Percentiles rank a stretch among this genome's conserved stretches.
These are phyloP conservation scores for Orchesella flavescens DNA, from an alignment of 2,888 invertebrate species.

Conservation along the genomic window DNA sequence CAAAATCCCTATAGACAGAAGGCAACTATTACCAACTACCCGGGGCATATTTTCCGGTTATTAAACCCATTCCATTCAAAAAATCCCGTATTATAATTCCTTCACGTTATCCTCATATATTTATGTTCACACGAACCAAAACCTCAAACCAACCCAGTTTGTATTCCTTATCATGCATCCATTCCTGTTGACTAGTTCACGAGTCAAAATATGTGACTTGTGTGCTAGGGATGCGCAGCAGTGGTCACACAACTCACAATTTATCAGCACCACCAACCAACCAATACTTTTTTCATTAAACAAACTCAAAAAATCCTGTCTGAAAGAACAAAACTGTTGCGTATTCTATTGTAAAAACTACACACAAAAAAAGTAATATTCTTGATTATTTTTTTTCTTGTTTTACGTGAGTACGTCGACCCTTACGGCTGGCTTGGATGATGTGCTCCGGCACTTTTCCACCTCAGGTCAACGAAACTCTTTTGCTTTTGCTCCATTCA, in stretches of 20 bases:
- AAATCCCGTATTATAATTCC: slow-evolving; percentile 25
- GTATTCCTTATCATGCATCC: not conserved
- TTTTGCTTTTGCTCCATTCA: slow-evolving; percentile 48
- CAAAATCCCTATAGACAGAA: not conserved
- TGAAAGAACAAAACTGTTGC: slow-evolving; percentile 5
- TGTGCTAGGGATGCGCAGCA: not conserved
- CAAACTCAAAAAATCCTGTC: slow-evolving; percentile 39
- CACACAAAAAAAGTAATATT: slow-evolving; percentile 7
- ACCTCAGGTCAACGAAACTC: slow-evolving; percentile 60
- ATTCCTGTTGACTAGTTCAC: slow-evolving; percentile 44
- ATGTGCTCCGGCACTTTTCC: slow-evolving; percentile 8
- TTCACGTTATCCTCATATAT: not conserved
- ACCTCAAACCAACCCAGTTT: slow-evolving; percentile 44
- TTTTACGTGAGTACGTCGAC: slow-evolving; percentile 49
- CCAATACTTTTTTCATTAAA: not conserved
- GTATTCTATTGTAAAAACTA: not conserved
- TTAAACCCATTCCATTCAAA: slow-evolving; percentile 54
- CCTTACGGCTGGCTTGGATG: slow-evolving; percentile 29
- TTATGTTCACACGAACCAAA: not conserved
- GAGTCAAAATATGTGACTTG: slow-evolving; percentile 45
- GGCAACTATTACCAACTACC: not conserved
- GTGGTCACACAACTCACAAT: too few relatives aligned
- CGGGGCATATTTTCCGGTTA: slow-evolving; percentile 39
- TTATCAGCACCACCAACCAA: too few relatives aligned
- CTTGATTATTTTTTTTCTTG: not conserved